A percentile compares a stretch with the other conserved stretches of the same genome.
These are phyloP conservation scores for Ariolimax columbianus DNA, from an alignment of 2,888 invertebrate species.

Conservation along the genomic window DNA sequence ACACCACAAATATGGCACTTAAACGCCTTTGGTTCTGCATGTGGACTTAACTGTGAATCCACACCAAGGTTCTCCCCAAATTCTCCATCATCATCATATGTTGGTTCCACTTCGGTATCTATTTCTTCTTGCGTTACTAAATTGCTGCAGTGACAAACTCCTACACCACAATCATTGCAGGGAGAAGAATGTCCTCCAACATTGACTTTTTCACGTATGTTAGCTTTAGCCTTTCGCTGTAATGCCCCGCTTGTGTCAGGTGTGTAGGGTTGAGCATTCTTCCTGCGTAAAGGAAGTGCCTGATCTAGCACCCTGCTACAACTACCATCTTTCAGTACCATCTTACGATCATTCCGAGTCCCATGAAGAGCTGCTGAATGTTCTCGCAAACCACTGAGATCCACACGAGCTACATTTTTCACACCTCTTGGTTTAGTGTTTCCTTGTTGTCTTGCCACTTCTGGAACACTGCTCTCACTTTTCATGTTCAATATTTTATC, in stretches of 20 bases:
- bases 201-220: neutral
- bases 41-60: neutral
- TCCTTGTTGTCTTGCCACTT: neutral
- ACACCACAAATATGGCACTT: conserved; percentile 16
- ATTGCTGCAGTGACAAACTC: neutral
- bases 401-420: neutral
- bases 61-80: neutral
- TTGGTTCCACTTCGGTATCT: too few relatives aligned
- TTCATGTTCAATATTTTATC: neutral
- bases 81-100: too few relatives aligned
- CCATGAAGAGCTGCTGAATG: neutral
- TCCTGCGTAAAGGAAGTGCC: neutral
- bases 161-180: neutral
- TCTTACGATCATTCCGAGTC: neutral
- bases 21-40: neutral
- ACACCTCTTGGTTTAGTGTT: neutral
- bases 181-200: neutral
- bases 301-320: neutral
- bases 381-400: neutral
- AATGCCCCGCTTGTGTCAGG: too few relatives aligned
- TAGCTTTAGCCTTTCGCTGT: too few relatives aligned
- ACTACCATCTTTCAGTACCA: too few relatives aligned
- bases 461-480: neutral
- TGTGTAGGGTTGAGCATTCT: neutral
- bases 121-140: neutral